Evolutionary conservation across 2,797 vertebrate species (phyloP).

Genomic region (Streptopelia turtur): DNA sequence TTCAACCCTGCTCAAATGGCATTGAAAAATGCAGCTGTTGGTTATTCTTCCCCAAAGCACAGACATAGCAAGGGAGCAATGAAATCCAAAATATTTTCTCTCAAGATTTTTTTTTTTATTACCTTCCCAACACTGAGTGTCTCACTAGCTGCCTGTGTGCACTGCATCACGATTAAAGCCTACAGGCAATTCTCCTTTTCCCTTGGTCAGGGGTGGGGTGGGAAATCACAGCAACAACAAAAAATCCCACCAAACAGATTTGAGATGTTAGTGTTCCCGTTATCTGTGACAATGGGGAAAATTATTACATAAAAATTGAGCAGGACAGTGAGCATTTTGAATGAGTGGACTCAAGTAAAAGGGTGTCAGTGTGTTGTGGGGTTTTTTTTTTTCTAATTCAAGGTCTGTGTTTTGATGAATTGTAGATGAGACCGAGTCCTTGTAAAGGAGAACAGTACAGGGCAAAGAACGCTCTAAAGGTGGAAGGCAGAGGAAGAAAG

Average conservation of each 20-base stretch:
- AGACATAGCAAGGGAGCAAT: constrained; percentile 37
- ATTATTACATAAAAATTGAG: background rate
- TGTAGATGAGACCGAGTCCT: background rate
- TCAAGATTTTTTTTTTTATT: constrained; percentile 26
- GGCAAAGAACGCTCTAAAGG: background rate
- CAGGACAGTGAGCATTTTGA: background rate
- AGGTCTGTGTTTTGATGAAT: background rate
- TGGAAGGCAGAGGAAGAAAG: constrained; percentile 2
- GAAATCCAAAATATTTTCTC: constrained; percentile 57
- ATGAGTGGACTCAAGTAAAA: background rate
- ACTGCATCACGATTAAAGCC: background rate
- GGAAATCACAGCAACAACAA: background rate
- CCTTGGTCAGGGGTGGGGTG: background rate
- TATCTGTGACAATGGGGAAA: background rate
- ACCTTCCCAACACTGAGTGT: background rate
- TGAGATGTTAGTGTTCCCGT: background rate
- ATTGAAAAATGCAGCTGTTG: constrained; percentile 67
- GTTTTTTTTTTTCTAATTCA: background rate
- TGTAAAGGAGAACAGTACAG: background rate
- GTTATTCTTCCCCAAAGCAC: constrained; percentile 56
- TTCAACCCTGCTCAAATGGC: constrained; percentile 63
- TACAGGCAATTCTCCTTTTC: background rate
- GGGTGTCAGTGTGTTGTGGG: background rate
- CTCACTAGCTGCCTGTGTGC: background rate
- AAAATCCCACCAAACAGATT: background rate